Evolutionary conservation across 2,888 invertebrate genomes (phyloP).

Genomic region (Aspidiotus destructor): DNA sequence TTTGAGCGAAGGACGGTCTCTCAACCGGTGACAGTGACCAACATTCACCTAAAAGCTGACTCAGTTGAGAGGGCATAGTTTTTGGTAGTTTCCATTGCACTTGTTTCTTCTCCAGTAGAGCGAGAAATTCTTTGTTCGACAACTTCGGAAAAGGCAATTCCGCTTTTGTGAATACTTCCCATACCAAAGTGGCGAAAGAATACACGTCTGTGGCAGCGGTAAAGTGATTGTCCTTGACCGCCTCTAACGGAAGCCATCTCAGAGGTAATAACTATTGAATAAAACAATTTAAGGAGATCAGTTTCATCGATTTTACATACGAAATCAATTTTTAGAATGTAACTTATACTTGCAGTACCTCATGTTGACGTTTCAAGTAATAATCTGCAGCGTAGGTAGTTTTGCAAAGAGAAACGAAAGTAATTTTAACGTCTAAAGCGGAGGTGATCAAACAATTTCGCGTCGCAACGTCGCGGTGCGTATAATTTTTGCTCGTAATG

Average conservation of each 20-base stretch:
- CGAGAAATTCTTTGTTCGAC: slow-evolving; percentile 63
- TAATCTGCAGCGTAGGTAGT: slow-evolving; percentile 87
- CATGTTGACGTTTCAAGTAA: slow-evolving; percentile 66
- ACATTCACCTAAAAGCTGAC: slow-evolving; percentile 53
- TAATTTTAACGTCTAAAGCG: slow-evolving; percentile 70
- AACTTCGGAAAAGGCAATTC: slow-evolving; percentile 65
- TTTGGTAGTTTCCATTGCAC: slow-evolving; percentile 60
- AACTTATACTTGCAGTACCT: slow-evolving; percentile 39
- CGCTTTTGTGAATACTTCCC: slow-evolving; percentile 78
- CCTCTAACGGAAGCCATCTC: slow-evolving; percentile 84
- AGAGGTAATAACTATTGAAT: slow-evolving; percentile 61
- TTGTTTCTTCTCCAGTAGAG: slow-evolving; percentile 53
- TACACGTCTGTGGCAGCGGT: slow-evolving; percentile 90
- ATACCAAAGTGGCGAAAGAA: slow-evolving; percentile 76
- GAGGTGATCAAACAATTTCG: slow-evolving; percentile 83
- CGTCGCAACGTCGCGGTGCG: slow-evolving; percentile 86
- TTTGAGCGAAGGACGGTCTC: slow-evolving; percentile 56
- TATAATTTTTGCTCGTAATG: slow-evolving; percentile 60
- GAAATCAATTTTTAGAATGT: background rate
- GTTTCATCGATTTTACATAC: too few species aligned
- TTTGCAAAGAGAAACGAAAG: slow-evolving; percentile 64
- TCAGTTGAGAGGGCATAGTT: slow-evolving; percentile 53
- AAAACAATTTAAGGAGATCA: slow-evolving; percentile 12
- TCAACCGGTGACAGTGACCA: slow-evolving; percentile 59
- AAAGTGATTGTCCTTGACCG: slow-evolving; percentile 78